Percentiles rank a stretch among this genome's conserved stretches.
These are phyloP conservation scores for Eulithis testata DNA, from an alignment of 2,888 invertebrate species.

Conservation along the genomic window DNA sequence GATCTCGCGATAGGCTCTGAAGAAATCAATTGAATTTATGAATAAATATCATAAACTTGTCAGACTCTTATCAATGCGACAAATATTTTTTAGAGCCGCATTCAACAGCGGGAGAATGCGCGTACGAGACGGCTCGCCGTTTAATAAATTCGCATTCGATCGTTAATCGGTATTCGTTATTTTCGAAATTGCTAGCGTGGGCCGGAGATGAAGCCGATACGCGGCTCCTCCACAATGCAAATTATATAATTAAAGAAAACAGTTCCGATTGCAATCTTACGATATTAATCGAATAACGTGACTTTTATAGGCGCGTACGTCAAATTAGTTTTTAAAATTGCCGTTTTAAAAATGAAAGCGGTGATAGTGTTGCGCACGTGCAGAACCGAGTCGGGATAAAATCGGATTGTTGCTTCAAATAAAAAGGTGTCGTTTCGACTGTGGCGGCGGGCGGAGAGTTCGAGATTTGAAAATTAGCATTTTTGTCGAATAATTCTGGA, in stretches of 20 bases:
- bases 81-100: slow-evolving; percentile 68
- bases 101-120: slow-evolving; percentile 59
- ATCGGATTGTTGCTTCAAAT: slow-evolving; percentile 67
- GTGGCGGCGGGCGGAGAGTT: slow-evolving; percentile 64
- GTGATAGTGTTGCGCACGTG: slow-evolving; percentile 45
- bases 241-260: slow-evolving; percentile 82
- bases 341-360: slow-evolving; percentile 44
- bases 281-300: slow-evolving; percentile 70
- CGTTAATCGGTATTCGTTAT: slow-evolving; percentile 68
- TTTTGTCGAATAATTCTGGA: slow-evolving; percentile 83
- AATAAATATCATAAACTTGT: slow-evolving; percentile 77
- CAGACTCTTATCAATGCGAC: slow-evolving; percentile 69
- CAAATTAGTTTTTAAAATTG: slow-evolving; percentile 57
- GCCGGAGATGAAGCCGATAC: slow-evolving; percentile 70
- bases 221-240: slow-evolving; percentile 69
- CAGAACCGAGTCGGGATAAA: slow-evolving; percentile 52
- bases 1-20: slow-evolving; percentile 63
- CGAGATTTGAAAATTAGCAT: slow-evolving; percentile 84
- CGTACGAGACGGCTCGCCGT: slow-evolving; percentile 53
- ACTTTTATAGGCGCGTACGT: slow-evolving; percentile 61
- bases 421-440: slow-evolving; percentile 71
- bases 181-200: slow-evolving; percentile 74
- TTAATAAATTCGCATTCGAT: slow-evolving; percentile 75
- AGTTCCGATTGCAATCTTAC: slow-evolving; percentile 67
- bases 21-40: slow-evolving; percentile 79